Evolutionary conservation across 23 tunicate species (phyloP).

Genomic region (Ciona savignyi): DNA sequence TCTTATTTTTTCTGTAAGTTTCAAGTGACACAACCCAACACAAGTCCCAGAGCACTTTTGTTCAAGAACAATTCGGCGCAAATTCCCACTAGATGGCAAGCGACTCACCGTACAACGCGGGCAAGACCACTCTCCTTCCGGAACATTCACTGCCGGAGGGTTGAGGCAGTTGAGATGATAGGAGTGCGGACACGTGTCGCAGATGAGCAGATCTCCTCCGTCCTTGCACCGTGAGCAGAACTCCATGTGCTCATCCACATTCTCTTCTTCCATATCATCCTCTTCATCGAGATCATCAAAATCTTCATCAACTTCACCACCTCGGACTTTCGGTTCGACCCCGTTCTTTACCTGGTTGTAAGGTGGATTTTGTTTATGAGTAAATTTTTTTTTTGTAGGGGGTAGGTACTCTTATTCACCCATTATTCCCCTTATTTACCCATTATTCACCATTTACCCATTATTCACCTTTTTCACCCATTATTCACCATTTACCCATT

Average conservation of each 20-base stretch:
- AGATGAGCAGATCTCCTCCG: slow-evolving; percentile 90
- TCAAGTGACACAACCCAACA: no score
- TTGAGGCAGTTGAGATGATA: slow-evolving; percentile 99
- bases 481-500: no score
- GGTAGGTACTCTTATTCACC: no score
- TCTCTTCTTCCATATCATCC: slow-evolving; percentile 62
- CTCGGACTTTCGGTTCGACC: slow-evolving; percentile 56
- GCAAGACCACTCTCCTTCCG: slow-evolving; percentile 99
- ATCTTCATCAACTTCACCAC: slow-evolving; percentile 34
- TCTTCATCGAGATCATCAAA: slow-evolving; percentile 26
- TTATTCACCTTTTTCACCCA: no score
- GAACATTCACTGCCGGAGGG: slow-evolving; percentile 86
- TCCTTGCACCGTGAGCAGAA: slow-evolving; percentile 82
- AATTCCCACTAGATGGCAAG: not conserved
- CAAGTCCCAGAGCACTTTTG: no score
- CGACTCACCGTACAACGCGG: slow-evolving; percentile 79
- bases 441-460: no score
- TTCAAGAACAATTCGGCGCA: no score
- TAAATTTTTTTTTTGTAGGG: no score
- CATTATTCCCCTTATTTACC: no score
- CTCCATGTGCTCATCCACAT: slow-evolving; percentile 89
- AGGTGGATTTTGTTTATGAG: no score
- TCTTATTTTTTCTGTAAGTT: no score
- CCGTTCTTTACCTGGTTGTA: slow-evolving; percentile 77
- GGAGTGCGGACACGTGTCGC: slow-evolving; percentile 95